Evolutionary conservation across 2,113 vertebrate species (phyloP).

Genomic region (Ahaetulla prasina): DNA sequence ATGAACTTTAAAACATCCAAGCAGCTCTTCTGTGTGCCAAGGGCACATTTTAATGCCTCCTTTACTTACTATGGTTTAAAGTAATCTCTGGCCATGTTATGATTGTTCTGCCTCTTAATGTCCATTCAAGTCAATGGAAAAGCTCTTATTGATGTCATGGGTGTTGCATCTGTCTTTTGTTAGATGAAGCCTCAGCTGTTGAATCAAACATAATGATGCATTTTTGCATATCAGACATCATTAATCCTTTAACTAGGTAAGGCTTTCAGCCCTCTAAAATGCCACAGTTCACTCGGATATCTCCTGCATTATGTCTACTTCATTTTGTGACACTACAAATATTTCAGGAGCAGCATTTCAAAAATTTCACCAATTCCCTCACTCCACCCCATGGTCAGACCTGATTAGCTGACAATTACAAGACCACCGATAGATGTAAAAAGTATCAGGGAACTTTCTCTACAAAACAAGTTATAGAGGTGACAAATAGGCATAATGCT

Average conservation of each 20-base stretch:
- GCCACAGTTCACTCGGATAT: conserved; percentile 18
- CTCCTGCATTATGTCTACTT: neutral
- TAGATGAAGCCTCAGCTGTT: rapidly evolving
- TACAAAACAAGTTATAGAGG: conserved; percentile 39
- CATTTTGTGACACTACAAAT: neutral
- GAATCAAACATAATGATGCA: conserved; percentile 20
- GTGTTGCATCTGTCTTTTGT: neutral
- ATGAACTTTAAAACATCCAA: conserved; percentile 2
- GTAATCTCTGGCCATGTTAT: neutral
- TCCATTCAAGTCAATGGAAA: neutral
- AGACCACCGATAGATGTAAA: conserved; percentile 25
- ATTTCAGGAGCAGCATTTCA: neutral
- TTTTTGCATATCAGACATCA: conserved; percentile 32
- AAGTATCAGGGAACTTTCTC: conserved; percentile 52
- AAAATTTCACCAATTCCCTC: conserved; percentile 45
- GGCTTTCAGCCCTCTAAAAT: conserved; percentile 12
- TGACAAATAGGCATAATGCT: conserved; percentile 19
- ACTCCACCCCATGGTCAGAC: conserved; percentile 22
- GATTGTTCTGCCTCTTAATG: neutral
- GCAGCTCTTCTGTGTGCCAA: neutral
- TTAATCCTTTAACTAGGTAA: neutral
- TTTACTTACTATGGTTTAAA: neutral
- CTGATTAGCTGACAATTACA: conserved; percentile 43
- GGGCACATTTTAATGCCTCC: neutral
- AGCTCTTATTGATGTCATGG: neutral